Evolutionary conservation across 2,113 vertebrate species (phyloP), one percentile per base, ranked within the genome.

Genomic region (Bubalus kerabau): DNA sequence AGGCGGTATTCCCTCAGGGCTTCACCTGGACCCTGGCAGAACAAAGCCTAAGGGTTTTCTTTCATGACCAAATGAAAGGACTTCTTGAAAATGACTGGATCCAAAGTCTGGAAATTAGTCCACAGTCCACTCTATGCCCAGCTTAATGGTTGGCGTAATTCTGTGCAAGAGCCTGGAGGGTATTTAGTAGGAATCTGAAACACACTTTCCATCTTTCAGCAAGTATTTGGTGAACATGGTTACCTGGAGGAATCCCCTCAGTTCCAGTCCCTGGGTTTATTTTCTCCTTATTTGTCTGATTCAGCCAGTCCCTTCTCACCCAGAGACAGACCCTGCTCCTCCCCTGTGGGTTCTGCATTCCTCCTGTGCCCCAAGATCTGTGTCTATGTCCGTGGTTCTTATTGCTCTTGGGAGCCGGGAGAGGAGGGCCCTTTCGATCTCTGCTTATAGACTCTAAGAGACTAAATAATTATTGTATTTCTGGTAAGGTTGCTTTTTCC

Each of bases 381-480:
- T 19, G 15, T 74, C 54, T 64, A 16, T 59, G 32, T 56, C 74
- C 54, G 2, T 40, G 6, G 30, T 48, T 82, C n/a, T 78, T 91
- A 48, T 81, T 60, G 28, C 48, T 87, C 6, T 24, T 13, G 30
- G 2, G 26, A 12, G 17, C 1, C 1, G 0, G 5, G 2, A 7
- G 30, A 30, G 21, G 50, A 6, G 16, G 43, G 50, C 46, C 14
- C 4, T 94, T 59, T 95, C 32, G 32, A 4, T 84, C n/a, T 93
- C 92, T 84, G 50, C 3, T 60, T 52, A 54, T 8, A 87, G 46
- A 46, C 46, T 56, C 36, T 21, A 84, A 71, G 28, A 82, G 54
- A 84, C 46, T 71, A 43, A 43, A 62, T 50, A 64, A 52, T 43
- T 57, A 43, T 67, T 23, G 2, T 40, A 60, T 92, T 92, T 92